These are phyloP conservation scores for Pachyseris speciosa DNA, from an alignment of 64 coral and sea anemone species.

Conservation along the genomic window DNA sequence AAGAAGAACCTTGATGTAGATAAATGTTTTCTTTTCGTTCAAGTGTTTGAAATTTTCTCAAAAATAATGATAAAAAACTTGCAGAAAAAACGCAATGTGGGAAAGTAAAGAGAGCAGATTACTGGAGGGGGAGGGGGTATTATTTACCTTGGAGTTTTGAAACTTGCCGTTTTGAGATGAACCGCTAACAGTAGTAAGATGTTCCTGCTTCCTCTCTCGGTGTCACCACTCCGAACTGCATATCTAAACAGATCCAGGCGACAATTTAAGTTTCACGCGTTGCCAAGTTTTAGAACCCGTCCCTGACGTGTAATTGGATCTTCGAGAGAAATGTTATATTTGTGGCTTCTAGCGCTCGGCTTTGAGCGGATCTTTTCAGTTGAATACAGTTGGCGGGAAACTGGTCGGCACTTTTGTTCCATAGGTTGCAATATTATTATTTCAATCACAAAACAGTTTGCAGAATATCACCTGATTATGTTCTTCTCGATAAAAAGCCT, in stretches of 20 bases:
- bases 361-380: constrained; percentile 23
- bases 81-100: neutral
- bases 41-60: no score
- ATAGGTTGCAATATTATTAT: constrained; percentile 16
- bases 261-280: neutral
- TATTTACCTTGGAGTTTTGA: neutral
- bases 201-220: neutral
- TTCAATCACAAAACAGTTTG: constrained; percentile 24
- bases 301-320: neutral
- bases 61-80: no score
- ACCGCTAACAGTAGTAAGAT: neutral
- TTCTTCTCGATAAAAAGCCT: neutral
- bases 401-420: constrained; percentile 33
- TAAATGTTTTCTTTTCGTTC: no score
- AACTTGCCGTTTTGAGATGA: neutral
- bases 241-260: neutral
- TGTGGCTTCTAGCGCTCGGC: neutral
- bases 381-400: constrained; percentile 6
- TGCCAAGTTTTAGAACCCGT: neutral
- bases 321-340: neutral
- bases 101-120: neutral
- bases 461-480: neutral
- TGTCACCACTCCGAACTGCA: neutral
- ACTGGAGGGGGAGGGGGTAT: neutral
- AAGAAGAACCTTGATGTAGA: no score